Base-by-base conservation (phyloP, 92 coral and sea anemone species). In the Siderastrea siderea region DNA sequence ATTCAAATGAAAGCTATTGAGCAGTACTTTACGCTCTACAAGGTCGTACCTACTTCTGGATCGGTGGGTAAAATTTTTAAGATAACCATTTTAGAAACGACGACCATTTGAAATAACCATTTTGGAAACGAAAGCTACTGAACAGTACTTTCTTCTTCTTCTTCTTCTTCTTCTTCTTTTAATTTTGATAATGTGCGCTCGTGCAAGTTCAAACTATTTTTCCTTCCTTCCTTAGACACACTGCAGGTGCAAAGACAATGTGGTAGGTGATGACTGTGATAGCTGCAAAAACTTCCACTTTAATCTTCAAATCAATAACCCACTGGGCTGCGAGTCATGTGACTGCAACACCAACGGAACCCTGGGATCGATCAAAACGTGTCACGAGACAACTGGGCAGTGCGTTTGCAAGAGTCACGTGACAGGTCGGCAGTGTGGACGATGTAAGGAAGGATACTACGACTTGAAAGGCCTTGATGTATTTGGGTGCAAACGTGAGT, bases 401-500 rank as follows among this genome's bases (percentile, higher is more conserved):
- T 97, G 99, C 79, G 19, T 83, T 19, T 97, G 99, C 76, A 97
- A 97, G 83, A 79, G 90, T 76, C 95, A 96, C 89, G 98, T 97
- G 90, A 92, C 82, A 48, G 98, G 96, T 16, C 94, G 93, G 1
- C 82, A 68, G 7, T 97, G 99, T 75, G 94, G 91, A 4, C 81
- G 74, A 17, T 97, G 99, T 82, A 70, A 80, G 65, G 89, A 86
- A n/a, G 99, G 99, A 8, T 95, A 88, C 47, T 90, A 84, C 68
- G 67, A 84, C 60, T 74, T 93, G 78, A 66, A 79, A 79, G 92
- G 88, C 14, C 85, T 88, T 68, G 88, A 95, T 59, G 79, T 90
- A 52, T 97, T 95, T 78, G 99, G 99, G 63, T 97, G 99, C 75
- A 88, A 88, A 92, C 94, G 99, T 97, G 79, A 90, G 98, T 80